A percentile compares a stretch with the other conserved stretches of the same genome.
Conservation (phyloP, 2,113 vertebrate genomes). For the Phodopus roborovskii region DNA sequence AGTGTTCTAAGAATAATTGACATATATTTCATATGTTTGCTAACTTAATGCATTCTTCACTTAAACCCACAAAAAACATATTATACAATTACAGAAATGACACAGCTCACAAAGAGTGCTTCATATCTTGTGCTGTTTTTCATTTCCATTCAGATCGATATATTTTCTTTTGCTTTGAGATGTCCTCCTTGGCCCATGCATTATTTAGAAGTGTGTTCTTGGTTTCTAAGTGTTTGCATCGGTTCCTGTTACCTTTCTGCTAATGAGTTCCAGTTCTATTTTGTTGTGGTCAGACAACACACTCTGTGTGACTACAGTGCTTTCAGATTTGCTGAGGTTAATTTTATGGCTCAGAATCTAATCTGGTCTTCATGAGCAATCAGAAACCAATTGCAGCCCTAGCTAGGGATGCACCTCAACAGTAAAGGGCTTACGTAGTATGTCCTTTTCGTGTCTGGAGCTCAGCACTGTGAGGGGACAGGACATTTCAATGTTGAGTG, state of each 20-base stretch:
- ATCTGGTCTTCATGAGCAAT: neutral
- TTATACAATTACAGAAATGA: neutral
- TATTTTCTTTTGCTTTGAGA: neutral
- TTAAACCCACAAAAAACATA: neutral
- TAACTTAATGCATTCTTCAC: neutral
- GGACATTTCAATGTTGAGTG: neutral
- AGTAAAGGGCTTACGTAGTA: neutral
- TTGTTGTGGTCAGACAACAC: neutral
- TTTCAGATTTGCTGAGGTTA: neutral
- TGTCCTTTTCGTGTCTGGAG: neutral
- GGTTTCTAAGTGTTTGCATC: neutral
- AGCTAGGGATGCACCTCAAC: neutral
- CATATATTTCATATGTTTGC: neutral
- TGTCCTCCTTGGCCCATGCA: neutral
- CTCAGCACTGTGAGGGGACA: neutral
- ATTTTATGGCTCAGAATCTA: neutral
- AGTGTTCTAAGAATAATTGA: neutral
- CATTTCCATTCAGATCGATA: neutral
- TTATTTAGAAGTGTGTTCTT: neutral
- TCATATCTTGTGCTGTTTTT: neutral
- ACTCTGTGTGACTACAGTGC: neutral
- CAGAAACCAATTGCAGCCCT: neutral
- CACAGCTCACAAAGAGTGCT: neutral
- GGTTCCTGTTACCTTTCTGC: neutral
- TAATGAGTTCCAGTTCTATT: constrained; percentile 9